Conservation (phyloP, 2,113 vertebrate genomes). For the Peromyscus leucopus region DNA sequence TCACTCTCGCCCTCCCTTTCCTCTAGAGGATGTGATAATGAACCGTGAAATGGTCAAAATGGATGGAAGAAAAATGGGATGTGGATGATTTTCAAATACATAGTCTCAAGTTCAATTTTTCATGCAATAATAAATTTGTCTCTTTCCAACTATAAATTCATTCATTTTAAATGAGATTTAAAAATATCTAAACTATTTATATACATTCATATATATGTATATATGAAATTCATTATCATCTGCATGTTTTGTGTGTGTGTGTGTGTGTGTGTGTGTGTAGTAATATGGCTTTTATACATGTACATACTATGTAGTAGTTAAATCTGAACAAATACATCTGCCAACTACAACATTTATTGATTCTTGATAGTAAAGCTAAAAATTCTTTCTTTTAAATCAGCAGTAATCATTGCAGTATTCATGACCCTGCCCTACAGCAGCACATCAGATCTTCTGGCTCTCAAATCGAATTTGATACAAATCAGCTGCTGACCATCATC, state of each 20-base stretch:
- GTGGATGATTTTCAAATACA: background rate
- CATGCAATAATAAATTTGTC: background rate
- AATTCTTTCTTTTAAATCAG: background rate
- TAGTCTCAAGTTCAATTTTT: background rate
- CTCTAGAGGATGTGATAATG: conserved; percentile 68
- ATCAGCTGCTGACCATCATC: background rate
- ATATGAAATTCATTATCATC: background rate
- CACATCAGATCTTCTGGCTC: too few relatives aligned
- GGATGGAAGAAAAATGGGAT: background rate
- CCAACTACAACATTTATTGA: background rate
- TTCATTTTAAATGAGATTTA: background rate
- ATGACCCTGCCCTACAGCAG: background rate
- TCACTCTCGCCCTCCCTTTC: background rate
- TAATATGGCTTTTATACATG: background rate
- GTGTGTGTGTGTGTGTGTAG: background rate
- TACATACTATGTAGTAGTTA: background rate
- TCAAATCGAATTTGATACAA: background rate
- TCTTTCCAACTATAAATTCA: background rate
- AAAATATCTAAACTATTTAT: background rate
- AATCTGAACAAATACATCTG: background rate
- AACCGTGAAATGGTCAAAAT: conserved; percentile 73
- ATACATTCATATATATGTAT: background rate
- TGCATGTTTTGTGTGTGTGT: background rate
- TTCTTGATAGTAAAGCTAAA: background rate
- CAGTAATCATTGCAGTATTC: background rate